Conservation (phyloP, 2,888 invertebrate genomes). For the Thecophora atra region DNA sequence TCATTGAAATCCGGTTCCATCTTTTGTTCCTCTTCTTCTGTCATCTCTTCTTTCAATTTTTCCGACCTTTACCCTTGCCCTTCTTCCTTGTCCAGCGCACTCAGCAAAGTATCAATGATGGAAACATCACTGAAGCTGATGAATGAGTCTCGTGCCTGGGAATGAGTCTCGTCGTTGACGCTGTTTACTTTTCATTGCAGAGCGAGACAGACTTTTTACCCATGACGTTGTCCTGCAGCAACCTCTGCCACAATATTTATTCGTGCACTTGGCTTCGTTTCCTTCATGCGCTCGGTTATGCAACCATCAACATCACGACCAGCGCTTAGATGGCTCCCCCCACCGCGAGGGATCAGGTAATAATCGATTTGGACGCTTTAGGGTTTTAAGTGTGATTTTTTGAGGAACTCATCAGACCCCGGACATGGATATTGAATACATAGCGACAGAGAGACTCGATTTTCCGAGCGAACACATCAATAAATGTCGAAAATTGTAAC, state of each 20-base stretch:
- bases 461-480: constrained; percentile 21
- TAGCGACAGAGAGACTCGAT: not conserved
- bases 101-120: constrained; percentile 34
- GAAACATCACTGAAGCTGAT: constrained; percentile 45
- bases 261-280: constrained; percentile 2
- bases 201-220: not conserved
- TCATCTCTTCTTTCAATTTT: too few relatives aligned
- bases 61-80: too few relatives aligned
- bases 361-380: constrained; percentile 28
- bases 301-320: not conserved
- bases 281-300: not conserved
- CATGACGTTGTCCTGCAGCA: not conserved
- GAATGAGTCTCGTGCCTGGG: constrained; percentile 39
- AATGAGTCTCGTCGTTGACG: not conserved
- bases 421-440: not conserved
- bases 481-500: constrained; percentile 18
- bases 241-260: constrained; percentile 26
- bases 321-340: not conserved
- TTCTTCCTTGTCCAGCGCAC: too few relatives aligned
- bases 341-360: constrained; percentile 5
- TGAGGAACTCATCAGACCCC: not conserved
- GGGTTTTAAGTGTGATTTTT: constrained; percentile 8
- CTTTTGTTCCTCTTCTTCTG: too few relatives aligned
- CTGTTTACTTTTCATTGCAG: not conserved
- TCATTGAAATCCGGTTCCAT: too few relatives aligned